Base-by-base conservation (phyloP, 2,888 invertebrate genomes). In the Arge pagana region DNA sequence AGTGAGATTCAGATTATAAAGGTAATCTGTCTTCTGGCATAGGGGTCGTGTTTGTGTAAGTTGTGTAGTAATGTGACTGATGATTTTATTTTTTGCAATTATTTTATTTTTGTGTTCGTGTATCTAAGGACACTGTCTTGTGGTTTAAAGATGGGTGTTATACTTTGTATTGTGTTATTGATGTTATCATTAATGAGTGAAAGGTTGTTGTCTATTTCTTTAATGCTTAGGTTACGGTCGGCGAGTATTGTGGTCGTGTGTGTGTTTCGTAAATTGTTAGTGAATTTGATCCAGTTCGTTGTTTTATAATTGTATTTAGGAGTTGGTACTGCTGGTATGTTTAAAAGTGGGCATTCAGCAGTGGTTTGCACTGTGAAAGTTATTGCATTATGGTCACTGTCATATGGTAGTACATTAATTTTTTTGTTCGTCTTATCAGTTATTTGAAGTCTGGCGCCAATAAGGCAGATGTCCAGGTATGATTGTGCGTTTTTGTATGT, bases 361-460 rank as follows among this genome's bases (percentile, higher is more conserved):
- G 30, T 13, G n/a, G n/a, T n/a, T 2, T 30, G 11, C 5, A 40
- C 6, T 2, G 15, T 30, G 3, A 40, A 6, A 7, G 16, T n/a
- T 13, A 52, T 16, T 1, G 24, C 48, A 1, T 37, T 35, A 11
- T 52, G 52, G 10, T 52, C 45, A 28, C 52, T 52, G 11, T 48
- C 40, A 26, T 50, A 52, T 4, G 11, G 23, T 1, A 16, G 7
- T 2, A 48, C 48, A 4, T 10, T 15, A 2, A 52, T 26, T 10
- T 40, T 21, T 3, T 33, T 19, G 13, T 40, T 40, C 8, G 3
- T 24, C 1, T 23, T n/a, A 13, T 39, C 39, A 4, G 8, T 1
- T 16, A 48, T 18, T 4, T 48, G 10, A 5, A 52, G 13, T 30
- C 48, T 18, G 2, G 8, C 1, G n/a, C 48, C 48, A 1, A 30